Percentiles rank a stretch among this genome's conserved stretches.
phyloP scores from a whole-genome alignment of 2,888 invertebrate species.

The Chorisops tibialis region DNA sequence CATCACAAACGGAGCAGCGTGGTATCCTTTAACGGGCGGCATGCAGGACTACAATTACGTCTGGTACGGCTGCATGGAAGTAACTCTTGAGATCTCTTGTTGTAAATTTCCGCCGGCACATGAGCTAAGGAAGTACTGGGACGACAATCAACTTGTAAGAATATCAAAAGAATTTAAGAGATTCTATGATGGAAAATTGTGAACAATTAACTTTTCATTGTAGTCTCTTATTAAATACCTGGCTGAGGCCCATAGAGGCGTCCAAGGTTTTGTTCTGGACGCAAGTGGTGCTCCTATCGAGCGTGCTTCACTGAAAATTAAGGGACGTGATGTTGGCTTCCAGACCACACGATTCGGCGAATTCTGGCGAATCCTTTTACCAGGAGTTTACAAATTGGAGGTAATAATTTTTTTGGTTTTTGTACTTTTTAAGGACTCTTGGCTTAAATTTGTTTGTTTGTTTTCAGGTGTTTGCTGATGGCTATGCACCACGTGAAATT shows the following conservation, averaged over 20 bases:
- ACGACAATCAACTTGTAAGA: conserved; percentile 77
- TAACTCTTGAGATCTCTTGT: conserved; percentile 91
- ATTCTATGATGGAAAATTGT: background rate
- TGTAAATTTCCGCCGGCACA: conserved; percentile 86
- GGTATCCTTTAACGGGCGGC: conserved; percentile 81
- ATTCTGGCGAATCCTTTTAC: conserved; percentile 88
- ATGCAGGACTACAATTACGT: conserved; percentile 84
- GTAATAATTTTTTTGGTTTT: conserved; percentile 52
- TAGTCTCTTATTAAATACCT: conserved; percentile 78
- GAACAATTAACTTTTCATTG: conserved; percentile 15
- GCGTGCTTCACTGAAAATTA: conserved; percentile 73
- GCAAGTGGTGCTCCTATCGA: conserved; percentile 74
- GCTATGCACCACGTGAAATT: conserved; percentile 76
- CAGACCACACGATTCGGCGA: conserved; percentile 88
- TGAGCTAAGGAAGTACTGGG: conserved; percentile 80
- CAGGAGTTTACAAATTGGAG: conserved; percentile 81
- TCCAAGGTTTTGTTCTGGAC: conserved; percentile 83
- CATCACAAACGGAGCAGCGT: conserved; percentile 91
- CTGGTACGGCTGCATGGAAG: conserved; percentile 90
- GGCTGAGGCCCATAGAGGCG: conserved; percentile 83
- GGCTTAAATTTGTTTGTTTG: background rate
- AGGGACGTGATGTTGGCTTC: conserved; percentile 79
- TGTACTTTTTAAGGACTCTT: background rate
- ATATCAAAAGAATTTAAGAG: conserved; percentile 4
- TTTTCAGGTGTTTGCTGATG: conserved; percentile 75